These are phyloP conservation scores for Micropterix aruncella DNA, from an alignment of 2,888 invertebrate genomes.

Conservation along the genomic window DNA sequence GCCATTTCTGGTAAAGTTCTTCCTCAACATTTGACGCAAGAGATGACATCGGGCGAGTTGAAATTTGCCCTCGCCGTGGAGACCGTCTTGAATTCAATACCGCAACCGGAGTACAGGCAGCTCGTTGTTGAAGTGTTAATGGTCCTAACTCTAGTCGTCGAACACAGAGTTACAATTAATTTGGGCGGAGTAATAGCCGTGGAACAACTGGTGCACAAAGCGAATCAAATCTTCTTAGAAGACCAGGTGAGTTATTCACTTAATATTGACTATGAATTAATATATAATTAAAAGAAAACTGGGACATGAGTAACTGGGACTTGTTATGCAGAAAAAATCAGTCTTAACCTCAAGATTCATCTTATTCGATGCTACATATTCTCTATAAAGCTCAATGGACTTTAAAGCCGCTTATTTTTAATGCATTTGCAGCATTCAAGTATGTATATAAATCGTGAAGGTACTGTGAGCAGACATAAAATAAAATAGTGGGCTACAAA, in stretches of 20 bases:
- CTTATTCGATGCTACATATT: too few species aligned
- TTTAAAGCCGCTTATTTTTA: too few species aligned
- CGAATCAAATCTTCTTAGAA: constrained; percentile 87
- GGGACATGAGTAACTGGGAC: too few species aligned
- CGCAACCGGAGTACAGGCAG: constrained; percentile 96
- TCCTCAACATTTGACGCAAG: constrained; percentile 87
- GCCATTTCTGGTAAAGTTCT: constrained; percentile 84
- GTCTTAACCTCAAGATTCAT: too few species aligned
- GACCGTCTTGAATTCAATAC: constrained; percentile 90
- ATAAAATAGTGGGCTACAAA: too few species aligned
- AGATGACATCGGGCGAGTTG: constrained; percentile 97
- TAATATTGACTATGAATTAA: too few species aligned
- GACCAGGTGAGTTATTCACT: constrained; percentile 84
- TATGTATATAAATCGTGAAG: too few species aligned
- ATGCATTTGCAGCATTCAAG: too few species aligned
- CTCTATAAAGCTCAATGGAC: too few species aligned
- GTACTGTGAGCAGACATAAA: too few species aligned
- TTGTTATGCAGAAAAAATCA: too few species aligned
- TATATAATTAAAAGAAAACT: too few species aligned
- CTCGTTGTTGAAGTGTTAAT: constrained; percentile 93
- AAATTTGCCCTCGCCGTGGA: constrained; percentile 98
- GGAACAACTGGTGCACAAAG: constrained; percentile 85
- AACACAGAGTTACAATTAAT: constrained; percentile 65
- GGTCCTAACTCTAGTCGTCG: constrained; percentile 84
- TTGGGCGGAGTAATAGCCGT: constrained; percentile 75